Conservation (phyloP, 2,113 vertebrate genomes). For the Caranx melampygus region DNA sequence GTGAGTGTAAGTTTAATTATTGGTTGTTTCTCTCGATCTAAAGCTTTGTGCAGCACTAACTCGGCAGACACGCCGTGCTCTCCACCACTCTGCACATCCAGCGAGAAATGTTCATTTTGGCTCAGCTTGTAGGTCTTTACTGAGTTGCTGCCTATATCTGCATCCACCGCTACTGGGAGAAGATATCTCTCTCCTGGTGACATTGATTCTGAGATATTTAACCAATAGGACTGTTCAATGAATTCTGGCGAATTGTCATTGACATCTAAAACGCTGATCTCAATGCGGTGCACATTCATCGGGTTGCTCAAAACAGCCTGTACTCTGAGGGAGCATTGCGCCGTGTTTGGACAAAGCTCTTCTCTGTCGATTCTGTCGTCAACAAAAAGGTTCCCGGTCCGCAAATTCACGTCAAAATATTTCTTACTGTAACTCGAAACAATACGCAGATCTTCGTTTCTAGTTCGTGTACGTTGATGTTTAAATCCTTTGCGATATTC, state of each 20-base stretch:
- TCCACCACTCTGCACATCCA: conserved; percentile 75
- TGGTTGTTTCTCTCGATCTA: conserved; percentile 77
- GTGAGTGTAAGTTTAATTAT: conserved; percentile 66
- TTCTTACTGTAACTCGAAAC: conserved; percentile 77
- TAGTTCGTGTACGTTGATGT: conserved; percentile 67
- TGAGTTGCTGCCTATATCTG: conserved; percentile 76
- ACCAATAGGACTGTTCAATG: conserved; percentile 31
- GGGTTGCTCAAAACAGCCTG: conserved; percentile 83
- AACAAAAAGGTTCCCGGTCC: conserved; percentile 82
- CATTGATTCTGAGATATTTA: conserved; percentile 49
- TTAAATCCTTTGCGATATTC: conserved; percentile 79
- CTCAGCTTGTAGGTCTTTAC: conserved; percentile 81
- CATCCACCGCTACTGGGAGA: conserved; percentile 46
- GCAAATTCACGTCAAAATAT: conserved; percentile 79
- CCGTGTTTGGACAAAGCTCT: conserved; percentile 72
- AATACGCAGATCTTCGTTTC: conserved; percentile 75
- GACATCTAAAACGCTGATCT: conserved; percentile 80
- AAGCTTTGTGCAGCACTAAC: conserved; percentile 78
- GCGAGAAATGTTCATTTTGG: conserved; percentile 77
- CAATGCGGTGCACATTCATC: conserved; percentile 77
- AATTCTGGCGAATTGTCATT: conserved; percentile 85
- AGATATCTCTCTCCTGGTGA: not conserved
- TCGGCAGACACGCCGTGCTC: conserved; percentile 79
- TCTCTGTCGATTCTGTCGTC: conserved; percentile 84
- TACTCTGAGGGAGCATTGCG: conserved; percentile 77